phyloP scores from a whole-genome alignment of 2,113 vertebrate species.

The Ailuropoda melanoleuca region DNA sequence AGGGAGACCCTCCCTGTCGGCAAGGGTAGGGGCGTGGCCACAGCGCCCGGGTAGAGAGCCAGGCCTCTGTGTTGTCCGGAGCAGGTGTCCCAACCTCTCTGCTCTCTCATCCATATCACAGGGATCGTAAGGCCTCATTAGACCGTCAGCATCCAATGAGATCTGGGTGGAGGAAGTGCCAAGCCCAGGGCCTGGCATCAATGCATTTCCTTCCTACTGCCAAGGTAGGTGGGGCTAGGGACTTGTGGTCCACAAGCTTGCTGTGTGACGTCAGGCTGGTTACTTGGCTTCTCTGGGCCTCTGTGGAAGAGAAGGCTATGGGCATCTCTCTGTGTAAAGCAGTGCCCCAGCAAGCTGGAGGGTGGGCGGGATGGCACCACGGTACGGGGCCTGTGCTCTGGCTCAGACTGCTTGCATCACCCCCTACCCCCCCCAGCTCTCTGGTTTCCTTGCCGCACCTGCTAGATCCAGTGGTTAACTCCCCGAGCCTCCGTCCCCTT shows the following conservation, averaged over 20 bases:
- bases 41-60: fast-evolving
- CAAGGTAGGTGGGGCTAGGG: background rate
- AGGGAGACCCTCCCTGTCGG: background rate
- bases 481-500: background rate
- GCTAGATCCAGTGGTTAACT: background rate
- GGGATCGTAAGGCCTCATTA: background rate
- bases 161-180: background rate
- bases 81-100: background rate
- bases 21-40: background rate
- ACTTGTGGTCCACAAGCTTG: background rate
- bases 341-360: fast-evolving
- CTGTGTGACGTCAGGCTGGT: background rate
- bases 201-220: fast-evolving
- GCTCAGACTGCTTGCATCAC: fast-evolving
- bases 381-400: fast-evolving
- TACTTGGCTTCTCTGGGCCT: background rate
- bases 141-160: background rate
- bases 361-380: fast-evolving
- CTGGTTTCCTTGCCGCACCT: too few relatives aligned
- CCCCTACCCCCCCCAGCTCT: fast-evolving
- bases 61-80: background rate
- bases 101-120: background rate
- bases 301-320: background rate
- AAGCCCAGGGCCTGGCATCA: too few relatives aligned
- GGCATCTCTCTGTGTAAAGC: background rate